Base-by-base conservation (phyloP, 1,140 invertebrate genomes). In the Zophobas atratus region DNA sequence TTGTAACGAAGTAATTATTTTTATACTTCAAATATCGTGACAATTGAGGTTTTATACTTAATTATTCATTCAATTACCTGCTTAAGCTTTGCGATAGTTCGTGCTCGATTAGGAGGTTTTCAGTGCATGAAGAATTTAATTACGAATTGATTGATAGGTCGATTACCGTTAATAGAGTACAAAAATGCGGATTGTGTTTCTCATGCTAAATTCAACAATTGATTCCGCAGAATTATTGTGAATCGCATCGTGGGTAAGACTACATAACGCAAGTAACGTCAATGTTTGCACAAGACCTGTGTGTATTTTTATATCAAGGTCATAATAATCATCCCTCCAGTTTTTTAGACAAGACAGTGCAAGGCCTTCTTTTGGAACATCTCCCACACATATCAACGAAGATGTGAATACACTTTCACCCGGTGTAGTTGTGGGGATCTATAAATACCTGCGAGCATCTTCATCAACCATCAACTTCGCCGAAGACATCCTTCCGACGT, bases 321-420 rank as follows among this genome's bases (percentile, higher is more conserved):
- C 76, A 56, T 41, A 67, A 72, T 72, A 72, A 72, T 72, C 70
- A 72, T 72, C 70, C 70, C 70, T 71, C 70, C 70, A 72, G 36
- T 51, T 72, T 70, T 63, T 72, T 72, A 36, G 34, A 51, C 48
- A 49, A 72, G 70, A 72, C 70, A 43, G 70, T 53, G 70, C 70
- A 72, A 72, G 70, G 70, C 38, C 70, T 72, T 72, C 70, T 72
- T 72, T 72, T 72, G 48, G 70, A 53, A 72, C 78, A 67, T 77
- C 74, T 77, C 72, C 67, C 73, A 77, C 75, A 78, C 72, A 55
- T 70, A 70, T 49, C 70, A 38, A 71, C 39, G 49, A 77, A 77
- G 76, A 77, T 77, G 76, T 70, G 57, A 78, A 75, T 70, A 71
- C 48, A 81, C 80, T 81, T 81, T 81, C 80, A 81, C 80, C 76